These are phyloP conservation scores for Eueides isabella DNA, from an alignment of 1,140 invertebrate genomes.

Conservation along the genomic window DNA sequence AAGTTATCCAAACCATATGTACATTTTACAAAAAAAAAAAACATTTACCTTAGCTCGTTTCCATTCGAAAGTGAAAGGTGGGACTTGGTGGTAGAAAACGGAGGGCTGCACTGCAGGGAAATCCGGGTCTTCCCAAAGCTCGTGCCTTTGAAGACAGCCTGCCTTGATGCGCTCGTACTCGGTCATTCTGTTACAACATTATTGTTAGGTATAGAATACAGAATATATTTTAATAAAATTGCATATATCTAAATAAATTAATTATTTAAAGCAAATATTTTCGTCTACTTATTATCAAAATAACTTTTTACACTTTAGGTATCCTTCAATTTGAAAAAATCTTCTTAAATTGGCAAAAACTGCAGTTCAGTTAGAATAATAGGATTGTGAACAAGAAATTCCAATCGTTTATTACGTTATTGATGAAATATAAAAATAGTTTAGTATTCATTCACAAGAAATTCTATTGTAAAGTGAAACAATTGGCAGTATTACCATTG, in stretches of 20 bases:
- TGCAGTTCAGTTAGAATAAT: neutral
- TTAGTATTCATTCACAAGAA: conserved; percentile 5
- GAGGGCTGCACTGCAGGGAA: conserved; percentile 94
- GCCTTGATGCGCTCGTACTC: conserved; percentile 91
- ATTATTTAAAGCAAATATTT: too few relatives aligned
- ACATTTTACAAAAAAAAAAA: neutral
- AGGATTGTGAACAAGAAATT: neutral
- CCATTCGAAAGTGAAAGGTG: conserved; percentile 95
- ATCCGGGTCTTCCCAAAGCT: conserved; percentile 96
- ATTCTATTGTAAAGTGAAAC: conserved; percentile 46
- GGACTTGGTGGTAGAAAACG: conserved; percentile 96
- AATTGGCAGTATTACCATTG: conserved; percentile 46
- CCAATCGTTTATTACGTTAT: conserved; percentile 7
- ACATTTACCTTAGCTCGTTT: conserved; percentile 91
- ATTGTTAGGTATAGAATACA: neutral
- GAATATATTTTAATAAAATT: too few relatives aligned
- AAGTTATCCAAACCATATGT: too few relatives aligned
- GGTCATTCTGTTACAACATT: conserved; percentile 55
- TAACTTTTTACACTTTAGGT: too few relatives aligned
- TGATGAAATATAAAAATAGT: conserved; percentile 24
- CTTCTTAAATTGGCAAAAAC: too few relatives aligned
- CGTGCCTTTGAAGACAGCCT: conserved; percentile 89
- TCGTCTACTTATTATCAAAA: too few relatives aligned
- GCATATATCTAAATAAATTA: too few relatives aligned
- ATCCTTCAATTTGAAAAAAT: too few relatives aligned